phyloP scores from a whole-genome alignment of 1,140 invertebrate species.

The Drosophila willistoni region DNA sequence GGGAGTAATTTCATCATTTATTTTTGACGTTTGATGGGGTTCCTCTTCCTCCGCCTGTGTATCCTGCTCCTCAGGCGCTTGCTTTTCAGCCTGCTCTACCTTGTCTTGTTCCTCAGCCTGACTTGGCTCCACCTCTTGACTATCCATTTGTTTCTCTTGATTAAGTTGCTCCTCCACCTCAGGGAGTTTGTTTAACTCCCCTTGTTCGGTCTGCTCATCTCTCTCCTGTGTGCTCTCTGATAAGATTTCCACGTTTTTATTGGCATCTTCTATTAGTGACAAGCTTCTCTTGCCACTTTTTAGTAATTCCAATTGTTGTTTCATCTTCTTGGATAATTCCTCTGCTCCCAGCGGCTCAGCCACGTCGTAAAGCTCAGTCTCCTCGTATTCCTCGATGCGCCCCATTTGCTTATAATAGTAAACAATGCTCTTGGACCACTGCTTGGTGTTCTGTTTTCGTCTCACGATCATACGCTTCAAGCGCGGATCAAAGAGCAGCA shows the following conservation, averaged over 20 bases:
- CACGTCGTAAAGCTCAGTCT: slow-evolving; percentile 62
- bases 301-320: slow-evolving; percentile 72
- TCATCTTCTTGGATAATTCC: slow-evolving; percentile 74
- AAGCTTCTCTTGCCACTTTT: slow-evolving; percentile 61
- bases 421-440: slow-evolving; percentile 64
- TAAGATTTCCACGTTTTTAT: slow-evolving; percentile 35
- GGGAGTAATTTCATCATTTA: slow-evolving; percentile 27
- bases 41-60: neutral
- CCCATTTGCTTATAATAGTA: slow-evolving; percentile 47
- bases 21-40: neutral
- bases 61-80: neutral
- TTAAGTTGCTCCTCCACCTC: neutral
- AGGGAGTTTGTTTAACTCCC: neutral
- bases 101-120: too few relatives aligned
- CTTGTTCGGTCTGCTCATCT: neutral
- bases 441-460: slow-evolving; percentile 58
- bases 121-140: neutral
- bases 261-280: slow-evolving; percentile 64
- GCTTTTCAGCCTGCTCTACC: too few relatives aligned
- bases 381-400: slow-evolving; percentile 59
- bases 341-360: slow-evolving; percentile 42
- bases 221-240: neutral
- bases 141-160: neutral
- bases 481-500: slow-evolving; percentile 70
- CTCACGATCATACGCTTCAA: slow-evolving; percentile 61